Evolutionary conservation across 2,888 invertebrate species (phyloP).

Genomic region (Dolichomitus sp.): DNA sequence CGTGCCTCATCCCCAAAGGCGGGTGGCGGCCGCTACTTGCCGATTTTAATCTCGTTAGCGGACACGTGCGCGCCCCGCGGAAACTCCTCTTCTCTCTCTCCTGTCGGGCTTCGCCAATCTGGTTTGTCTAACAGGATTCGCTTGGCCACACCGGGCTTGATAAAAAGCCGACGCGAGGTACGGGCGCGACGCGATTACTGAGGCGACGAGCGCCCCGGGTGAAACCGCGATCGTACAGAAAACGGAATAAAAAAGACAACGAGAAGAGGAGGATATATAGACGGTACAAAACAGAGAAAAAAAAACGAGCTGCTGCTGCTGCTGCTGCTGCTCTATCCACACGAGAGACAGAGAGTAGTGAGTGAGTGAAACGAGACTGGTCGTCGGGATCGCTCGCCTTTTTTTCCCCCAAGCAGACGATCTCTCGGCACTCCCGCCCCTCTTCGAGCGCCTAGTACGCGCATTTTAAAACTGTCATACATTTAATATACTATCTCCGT

Average conservation of each 20-base stretch:
- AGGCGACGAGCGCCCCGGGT: conserved; percentile 75
- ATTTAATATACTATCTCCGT: not conserved
- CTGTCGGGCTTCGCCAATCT: conserved; percentile 92
- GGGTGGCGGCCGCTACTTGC: conserved; percentile 84
- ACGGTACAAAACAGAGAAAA: not conserved
- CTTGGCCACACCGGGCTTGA: conserved; percentile 88
- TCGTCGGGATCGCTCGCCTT: not conserved
- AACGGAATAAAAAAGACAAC: conserved; percentile 20
- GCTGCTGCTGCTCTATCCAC: too few relatives aligned
- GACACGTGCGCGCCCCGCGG: conserved; percentile 88
- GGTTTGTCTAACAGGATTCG: conserved; percentile 92
- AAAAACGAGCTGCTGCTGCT: too few relatives aligned
- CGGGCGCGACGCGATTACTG: conserved; percentile 80
- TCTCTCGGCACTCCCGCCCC: not conserved
- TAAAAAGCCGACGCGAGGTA: conserved; percentile 86
- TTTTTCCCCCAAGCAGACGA: conserved; percentile 32
- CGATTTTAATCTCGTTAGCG: conserved; percentile 91
- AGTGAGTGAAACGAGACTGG: conserved; percentile 13
- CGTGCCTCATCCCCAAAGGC: conserved; percentile 87
- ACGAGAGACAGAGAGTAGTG: not conserved
- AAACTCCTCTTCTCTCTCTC: conserved; percentile 70
- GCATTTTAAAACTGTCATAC: not conserved
- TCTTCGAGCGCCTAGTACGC: not conserved
- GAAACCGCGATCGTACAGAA: conserved; percentile 59
- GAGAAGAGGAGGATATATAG: not conserved